phyloP scores from a whole-genome alignment of 2,888 invertebrate species.

The Agrotis clavis region DNA sequence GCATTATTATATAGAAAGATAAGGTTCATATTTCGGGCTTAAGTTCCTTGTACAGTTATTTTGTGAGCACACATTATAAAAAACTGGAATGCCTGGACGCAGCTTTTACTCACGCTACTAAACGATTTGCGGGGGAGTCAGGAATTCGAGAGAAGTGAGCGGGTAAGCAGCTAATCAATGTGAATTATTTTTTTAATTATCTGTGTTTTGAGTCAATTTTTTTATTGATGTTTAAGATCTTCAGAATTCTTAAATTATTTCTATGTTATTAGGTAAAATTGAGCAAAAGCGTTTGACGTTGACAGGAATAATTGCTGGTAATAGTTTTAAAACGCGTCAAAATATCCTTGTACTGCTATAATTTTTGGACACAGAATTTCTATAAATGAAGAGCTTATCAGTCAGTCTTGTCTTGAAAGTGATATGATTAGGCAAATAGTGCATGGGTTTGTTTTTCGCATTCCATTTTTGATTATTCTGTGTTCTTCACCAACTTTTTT shows the following conservation, averaged over 20 bases:
- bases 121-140: constrained; percentile 3
- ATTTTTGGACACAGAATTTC: not conserved
- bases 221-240: not conserved
- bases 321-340: not conserved
- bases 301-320: not conserved
- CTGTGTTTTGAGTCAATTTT: not conserved
- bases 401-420: not conserved
- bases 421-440: not conserved
- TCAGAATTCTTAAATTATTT: not conserved
- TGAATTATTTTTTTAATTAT: not conserved
- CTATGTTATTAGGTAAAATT: not conserved
- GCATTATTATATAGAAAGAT: not conserved
- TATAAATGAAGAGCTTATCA: not conserved
- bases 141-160: not conserved
- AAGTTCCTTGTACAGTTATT: not conserved
- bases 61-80: not conserved
- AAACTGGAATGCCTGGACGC: constrained; percentile 6
- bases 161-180: constrained; percentile 4
- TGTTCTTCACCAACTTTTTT: not conserved
- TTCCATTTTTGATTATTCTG: constrained; percentile 24
- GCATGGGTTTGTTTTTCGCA: not conserved
- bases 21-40: not conserved
- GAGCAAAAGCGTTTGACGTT: not conserved
- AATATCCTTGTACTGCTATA: not conserved
- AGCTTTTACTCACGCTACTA: constrained; percentile 1